These are phyloP conservation scores for Anisognathus igniventris DNA, from an alignment of 2,797 vertebrate genomes.

Conservation along the genomic window DNA sequence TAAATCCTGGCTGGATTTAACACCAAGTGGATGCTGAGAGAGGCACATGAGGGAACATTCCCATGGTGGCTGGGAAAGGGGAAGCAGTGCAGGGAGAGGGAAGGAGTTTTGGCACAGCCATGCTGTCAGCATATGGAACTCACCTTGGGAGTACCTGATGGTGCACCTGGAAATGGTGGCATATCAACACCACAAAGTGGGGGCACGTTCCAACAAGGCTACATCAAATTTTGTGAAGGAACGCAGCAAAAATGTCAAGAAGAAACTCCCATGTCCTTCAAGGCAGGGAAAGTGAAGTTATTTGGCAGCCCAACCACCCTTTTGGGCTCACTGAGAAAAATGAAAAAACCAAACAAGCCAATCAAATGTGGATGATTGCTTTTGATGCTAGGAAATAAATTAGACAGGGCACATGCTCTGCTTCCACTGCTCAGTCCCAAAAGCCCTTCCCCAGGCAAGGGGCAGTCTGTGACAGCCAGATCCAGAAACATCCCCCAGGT, in stretches of 20 bases:
- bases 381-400: neutral
- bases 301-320: neutral
- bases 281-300: neutral
- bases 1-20: neutral
- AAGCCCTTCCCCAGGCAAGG: neutral
- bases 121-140: neutral
- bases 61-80: rapidly evolving
- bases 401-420: neutral
- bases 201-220: rapidly evolving
- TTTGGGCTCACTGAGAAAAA: neutral
- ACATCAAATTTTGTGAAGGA: neutral
- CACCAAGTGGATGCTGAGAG: neutral
- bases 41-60: neutral
- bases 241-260: neutral
- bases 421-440: neutral
- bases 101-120: neutral
- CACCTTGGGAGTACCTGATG: neutral
- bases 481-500: neutral
- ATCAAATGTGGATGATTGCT: neutral
- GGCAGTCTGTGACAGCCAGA: neutral
- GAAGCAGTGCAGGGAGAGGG: neutral
- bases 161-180: neutral
- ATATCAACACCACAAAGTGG: neutral
- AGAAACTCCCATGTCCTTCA: neutral
- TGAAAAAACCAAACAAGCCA: neutral